Percentiles rank a stretch among this genome's conserved stretches.
Conservation (phyloP, 1,140 invertebrate genomes). For the Danaus plexippus region DNA sequence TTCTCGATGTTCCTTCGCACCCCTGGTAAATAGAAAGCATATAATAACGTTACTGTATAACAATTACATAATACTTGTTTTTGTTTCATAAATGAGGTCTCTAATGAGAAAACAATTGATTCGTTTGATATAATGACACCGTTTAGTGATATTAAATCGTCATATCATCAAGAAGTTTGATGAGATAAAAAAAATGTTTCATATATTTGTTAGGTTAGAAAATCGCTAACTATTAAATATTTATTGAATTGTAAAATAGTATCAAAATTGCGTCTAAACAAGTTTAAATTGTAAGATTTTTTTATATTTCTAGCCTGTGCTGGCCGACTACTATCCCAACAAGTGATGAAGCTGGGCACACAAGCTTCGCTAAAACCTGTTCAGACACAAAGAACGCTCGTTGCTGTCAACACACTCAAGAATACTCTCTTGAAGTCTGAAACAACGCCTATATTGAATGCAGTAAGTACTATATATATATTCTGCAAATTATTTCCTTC, state of each 20-base stretch:
- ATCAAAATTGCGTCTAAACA: too few species aligned
- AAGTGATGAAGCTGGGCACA: slow-evolving; percentile 42
- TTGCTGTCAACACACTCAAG: slow-evolving; percentile 28
- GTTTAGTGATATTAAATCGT: background rate
- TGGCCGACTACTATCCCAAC: slow-evolving; percentile 40
- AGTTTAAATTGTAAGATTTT: background rate
- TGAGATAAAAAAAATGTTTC: too few species aligned
- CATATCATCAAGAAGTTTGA: too few species aligned
- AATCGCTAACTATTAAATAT: too few species aligned
- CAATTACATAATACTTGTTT: slow-evolving; percentile 39
- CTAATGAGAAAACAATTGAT: background rate
- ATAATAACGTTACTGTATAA: slow-evolving; percentile 21
- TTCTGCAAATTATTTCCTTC: slow-evolving; percentile 1
- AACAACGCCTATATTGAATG: slow-evolving; percentile 40
- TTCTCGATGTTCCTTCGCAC: slow-evolving; percentile 46
- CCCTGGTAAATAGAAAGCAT: slow-evolving; percentile 32
- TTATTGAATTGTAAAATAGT: too few species aligned
- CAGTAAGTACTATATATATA: slow-evolving; percentile 34
- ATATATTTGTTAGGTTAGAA: too few species aligned
- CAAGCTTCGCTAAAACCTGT: slow-evolving; percentile 30
- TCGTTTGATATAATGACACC: background rate
- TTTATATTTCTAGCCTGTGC: slow-evolving; percentile 40
- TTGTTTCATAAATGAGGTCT: slow-evolving; percentile 4
- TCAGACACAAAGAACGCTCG: slow-evolving; percentile 20
- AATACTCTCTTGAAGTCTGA: slow-evolving; percentile 27